A percentile compares a stretch with the other conserved stretches of the same genome.
phyloP scores from a whole-genome alignment of 2,113 vertebrate genomes.

The Pao palembangensis region DNA sequence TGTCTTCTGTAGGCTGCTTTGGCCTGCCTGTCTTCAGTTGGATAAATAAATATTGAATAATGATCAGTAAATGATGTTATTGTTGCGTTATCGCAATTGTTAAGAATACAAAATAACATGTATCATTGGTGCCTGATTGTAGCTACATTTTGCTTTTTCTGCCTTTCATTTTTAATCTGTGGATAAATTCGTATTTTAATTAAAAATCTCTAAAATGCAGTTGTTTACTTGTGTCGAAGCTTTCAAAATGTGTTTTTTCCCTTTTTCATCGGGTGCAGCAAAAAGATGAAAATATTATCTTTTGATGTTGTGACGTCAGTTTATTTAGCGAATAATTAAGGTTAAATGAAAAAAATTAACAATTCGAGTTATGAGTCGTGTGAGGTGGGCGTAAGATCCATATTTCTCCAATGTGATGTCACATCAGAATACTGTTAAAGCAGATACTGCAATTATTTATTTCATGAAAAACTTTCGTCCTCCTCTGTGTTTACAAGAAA shows the following conservation, averaged over 20 bases:
- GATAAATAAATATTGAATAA: slow-evolving; percentile 69
- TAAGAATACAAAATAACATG: slow-evolving; percentile 68
- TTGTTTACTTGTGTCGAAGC: slow-evolving; percentile 14
- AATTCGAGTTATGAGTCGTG: too few relatives aligned
- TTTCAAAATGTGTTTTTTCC: background rate
- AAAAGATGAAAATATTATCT: background rate
- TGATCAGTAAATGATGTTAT: slow-evolving; percentile 77
- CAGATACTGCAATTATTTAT: too few relatives aligned
- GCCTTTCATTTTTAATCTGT: slow-evolving; percentile 80
- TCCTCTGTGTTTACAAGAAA: too few relatives aligned
- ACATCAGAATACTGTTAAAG: too few relatives aligned
- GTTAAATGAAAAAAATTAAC: too few relatives aligned
- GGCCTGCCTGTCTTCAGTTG: slow-evolving; percentile 60
- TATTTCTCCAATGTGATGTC: too few relatives aligned
- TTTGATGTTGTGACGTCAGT: too few relatives aligned
- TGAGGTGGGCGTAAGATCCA: too few relatives aligned
- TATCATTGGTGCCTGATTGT: slow-evolving; percentile 82
- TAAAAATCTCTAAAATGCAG: slow-evolving; percentile 69
- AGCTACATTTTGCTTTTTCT: slow-evolving; percentile 80
- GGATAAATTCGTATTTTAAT: slow-evolving; percentile 81
- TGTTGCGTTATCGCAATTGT: slow-evolving; percentile 81
- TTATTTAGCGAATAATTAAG: too few relatives aligned
- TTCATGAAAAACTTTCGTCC: too few relatives aligned
- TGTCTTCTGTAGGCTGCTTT: slow-evolving; percentile 62
- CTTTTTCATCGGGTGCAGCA: background rate